A percentile compares a stretch with the other conserved stretches of the same genome.
Evolutionary conservation across 2,113 vertebrate species (phyloP).

Genomic region (Heloderma charlesbogerti): DNA sequence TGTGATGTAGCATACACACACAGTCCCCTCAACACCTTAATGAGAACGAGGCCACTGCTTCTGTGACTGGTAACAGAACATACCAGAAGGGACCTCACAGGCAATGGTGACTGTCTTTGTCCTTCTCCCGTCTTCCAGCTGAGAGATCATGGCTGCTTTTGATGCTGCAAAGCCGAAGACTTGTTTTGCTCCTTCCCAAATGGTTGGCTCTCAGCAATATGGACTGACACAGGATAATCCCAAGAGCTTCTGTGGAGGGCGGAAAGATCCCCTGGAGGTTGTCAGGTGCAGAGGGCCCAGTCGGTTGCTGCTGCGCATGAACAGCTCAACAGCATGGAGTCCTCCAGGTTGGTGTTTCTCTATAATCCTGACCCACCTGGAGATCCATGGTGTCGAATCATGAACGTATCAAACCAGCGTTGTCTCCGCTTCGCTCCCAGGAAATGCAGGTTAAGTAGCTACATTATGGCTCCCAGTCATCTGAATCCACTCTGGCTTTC

Average conservation of each 20-base stretch:
- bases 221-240: neutral
- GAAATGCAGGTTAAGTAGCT: neutral
- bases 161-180: neutral
- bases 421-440: slow-evolving; percentile 73
- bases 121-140: slow-evolving; percentile 14
- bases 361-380: slow-evolving; percentile 84
- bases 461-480: neutral
- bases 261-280: slow-evolving; percentile 19
- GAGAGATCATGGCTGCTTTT: slow-evolving; percentile 21
- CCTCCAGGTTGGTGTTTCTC: slow-evolving; percentile 85
- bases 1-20: neutral
- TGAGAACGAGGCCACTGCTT: neutral
- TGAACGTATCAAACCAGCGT: slow-evolving; percentile 73
- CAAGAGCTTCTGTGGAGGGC: slow-evolving; percentile 40
- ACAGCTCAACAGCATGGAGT: slow-evolving; percentile 86
- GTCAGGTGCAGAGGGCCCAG: slow-evolving; percentile 53
- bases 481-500: neutral
- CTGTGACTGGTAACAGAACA: neutral
- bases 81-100: slow-evolving; percentile 24
- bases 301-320: slow-evolving; percentile 74
- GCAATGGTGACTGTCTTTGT: neutral
- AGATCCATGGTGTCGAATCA: slow-evolving; percentile 85
- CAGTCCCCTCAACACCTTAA: neutral
- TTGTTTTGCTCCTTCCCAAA: slow-evolving; percentile 29
- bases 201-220: slow-evolving; percentile 27